phyloP scores from a whole-genome alignment of 30 jellyfish, hydroid and myxozoan genomes.

The Mastigias papua region DNA sequence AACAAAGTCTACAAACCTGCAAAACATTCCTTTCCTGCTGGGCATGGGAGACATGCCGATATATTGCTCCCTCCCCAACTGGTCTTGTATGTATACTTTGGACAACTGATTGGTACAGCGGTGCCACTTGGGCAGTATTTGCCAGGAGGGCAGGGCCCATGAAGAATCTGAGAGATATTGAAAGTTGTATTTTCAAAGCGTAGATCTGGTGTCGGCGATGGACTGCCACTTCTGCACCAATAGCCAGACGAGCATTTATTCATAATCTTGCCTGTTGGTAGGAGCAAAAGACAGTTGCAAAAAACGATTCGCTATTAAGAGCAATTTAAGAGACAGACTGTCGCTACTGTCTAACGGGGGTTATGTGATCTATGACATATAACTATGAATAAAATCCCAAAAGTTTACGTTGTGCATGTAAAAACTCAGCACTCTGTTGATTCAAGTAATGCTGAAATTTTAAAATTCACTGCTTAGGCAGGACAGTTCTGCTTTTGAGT shows the following conservation, averaged over 20 bases:
- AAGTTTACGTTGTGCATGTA: no score
- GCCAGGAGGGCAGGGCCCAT: conserved; percentile 99
- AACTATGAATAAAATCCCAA: no score
- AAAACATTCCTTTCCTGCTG: conserved; percentile 95
- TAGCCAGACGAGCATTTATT: conserved; percentile 90
- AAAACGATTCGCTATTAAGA: no score
- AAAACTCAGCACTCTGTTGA: no score
- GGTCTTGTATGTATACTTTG: conserved; percentile 77
- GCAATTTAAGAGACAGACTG: no score
- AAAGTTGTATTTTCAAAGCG: conserved; percentile 20
- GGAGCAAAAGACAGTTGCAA: neutral
- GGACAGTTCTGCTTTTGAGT: no score
- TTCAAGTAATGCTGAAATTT: no score
- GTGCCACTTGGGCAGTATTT: conserved; percentile 84
- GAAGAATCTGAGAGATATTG: conserved; percentile 56
- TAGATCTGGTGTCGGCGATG: conserved; percentile 93
- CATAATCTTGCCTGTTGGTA: conserved; percentile 70
- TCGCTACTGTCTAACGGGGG: no score
- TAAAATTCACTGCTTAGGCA: no score
- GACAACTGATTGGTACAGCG: conserved; percentile 78
- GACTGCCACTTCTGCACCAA: conserved; percentile 97
- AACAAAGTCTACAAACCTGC: conserved; percentile 68
- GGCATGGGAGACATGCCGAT: conserved; percentile 94
- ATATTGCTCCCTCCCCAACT: conserved; percentile 88
- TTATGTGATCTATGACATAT: no score